Evolutionary conservation across 2,113 vertebrate species (phyloP), one percentile per base, ranked within the genome.

Genomic region (Echinops telfairi): DNA sequence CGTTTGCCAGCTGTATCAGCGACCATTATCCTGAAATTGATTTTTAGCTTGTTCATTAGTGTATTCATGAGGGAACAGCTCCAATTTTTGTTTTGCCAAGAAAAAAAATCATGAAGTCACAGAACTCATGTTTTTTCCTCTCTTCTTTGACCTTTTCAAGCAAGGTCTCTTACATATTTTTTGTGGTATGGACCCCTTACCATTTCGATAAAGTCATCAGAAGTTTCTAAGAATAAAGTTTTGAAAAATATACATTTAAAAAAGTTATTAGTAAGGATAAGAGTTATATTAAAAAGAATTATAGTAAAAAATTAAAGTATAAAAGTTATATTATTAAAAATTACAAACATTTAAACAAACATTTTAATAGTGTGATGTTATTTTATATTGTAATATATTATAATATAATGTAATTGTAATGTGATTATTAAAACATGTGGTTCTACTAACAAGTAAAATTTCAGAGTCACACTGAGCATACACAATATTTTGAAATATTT

Each of bases 1-100:
- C 29, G 66, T 85, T 53, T n/a, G 81, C 66, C 70, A 89, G 73
- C 17, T 23, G 36, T 31, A 53, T 77, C 85, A 81, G 66, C 73
- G 6, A 20, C 22, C 89, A 22, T 77, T 57, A 33, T 27, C 31
- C 66, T 12, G 53, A 95, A 40, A 93, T 94, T 68, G 91, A 94
- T 92, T 94, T 95, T 95, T 87, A 94, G 89, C 92, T 90, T 77
- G 36, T 27, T 33, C 77, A 84, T 94, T 87, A 83, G n/a, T 70
- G 53, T 76, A 84, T 87, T 87, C 87, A 58, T 58, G 43, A 71
- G 84, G 83, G 62, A 95, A 29, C 43, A 31, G 15, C 36, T 31
- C 58, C 77, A 64, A 6, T 62, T 62, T 68, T 88, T 53, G 88
- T 76, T 88, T 62, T 43, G 86, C 86, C 92, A 81, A 92, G 81